Evolutionary conservation across 2,797 vertebrate species (phyloP), one percentile per base, ranked within the genome.

Genomic region (Alauda arvensis): DNA sequence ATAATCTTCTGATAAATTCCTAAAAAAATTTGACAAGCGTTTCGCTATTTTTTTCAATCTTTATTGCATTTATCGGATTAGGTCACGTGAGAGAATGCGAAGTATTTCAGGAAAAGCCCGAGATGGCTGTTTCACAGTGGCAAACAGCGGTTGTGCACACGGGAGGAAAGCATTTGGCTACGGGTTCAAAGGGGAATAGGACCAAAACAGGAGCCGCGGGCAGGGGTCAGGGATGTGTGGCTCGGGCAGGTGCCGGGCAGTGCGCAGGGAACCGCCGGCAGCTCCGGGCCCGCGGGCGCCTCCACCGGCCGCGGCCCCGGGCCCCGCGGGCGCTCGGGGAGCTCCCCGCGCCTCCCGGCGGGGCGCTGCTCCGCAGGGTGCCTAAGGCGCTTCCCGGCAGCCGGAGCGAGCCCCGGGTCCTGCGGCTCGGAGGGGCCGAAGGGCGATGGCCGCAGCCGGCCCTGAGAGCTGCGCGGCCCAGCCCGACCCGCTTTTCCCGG

Each of bases 81-180:
- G 57, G 46, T 56, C 61, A 28, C 1, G 9, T 33, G 74, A 4
- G 8, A 13, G 17, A 52, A 40, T 12, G 63, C 37, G 1, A 46
- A 57, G 12, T 10, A 20, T 37, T 45, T 43, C 56, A 67, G 62
- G 31, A 37, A 4, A 37, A 40, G 56, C 8, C 40, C 5, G 52
- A 23, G 10, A 42, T 1, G 65, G 25, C 51, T 70, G 21, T 39
- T n/a, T 8, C 42, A 10, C 29, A 14, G 51, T 0, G 31, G 25
- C 31, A 3, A 24, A 15, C 18, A 16, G 65, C 46, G 10, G 23
- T 1, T 18, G 4, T 0, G 17, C 29, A 3, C 39, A 2, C 23
- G 4, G 25, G 5, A 56, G 24, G 10, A 8, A 31, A 31, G 19
- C n/a, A 2, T 0, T 15, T 3, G 46, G 3, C 5, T 12, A 1